A percentile compares a stretch with the other conserved stretches of the same genome.
Evolutionary conservation across 2,888 invertebrate genomes (phyloP).

Genomic region (Monochamus alternatus): DNA sequence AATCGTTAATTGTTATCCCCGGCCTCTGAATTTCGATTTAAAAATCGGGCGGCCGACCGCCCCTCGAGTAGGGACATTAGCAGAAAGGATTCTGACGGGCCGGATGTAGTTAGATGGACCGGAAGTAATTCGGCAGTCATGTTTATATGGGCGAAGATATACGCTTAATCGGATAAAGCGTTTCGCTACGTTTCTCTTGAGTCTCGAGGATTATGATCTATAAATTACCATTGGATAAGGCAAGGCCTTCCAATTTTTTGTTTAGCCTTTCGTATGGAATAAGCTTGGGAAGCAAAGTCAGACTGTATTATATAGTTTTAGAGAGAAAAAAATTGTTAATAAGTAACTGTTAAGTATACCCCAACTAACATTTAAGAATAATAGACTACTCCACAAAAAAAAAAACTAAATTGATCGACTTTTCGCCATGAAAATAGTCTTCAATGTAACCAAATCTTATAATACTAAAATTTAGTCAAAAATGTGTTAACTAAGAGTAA

Average conservation of each 20-base stretch:
- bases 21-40: constrained; percentile 54
- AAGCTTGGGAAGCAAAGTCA: neutral
- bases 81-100: constrained; percentile 50
- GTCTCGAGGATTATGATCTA: constrained; percentile 26
- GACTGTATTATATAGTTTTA: too few species aligned
- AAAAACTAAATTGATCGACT: too few species aligned
- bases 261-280: neutral
- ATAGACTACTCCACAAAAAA: too few species aligned
- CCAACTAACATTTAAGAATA: too few species aligned
- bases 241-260: neutral
- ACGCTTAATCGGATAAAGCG: constrained; percentile 52
- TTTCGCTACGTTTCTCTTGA: constrained; percentile 36
- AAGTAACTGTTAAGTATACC: too few species aligned
- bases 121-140: constrained; percentile 56
- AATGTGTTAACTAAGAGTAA: too few species aligned
- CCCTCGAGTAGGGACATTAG: constrained; percentile 47
- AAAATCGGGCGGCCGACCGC: constrained; percentile 37
- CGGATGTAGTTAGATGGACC: constrained; percentile 56
- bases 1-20: constrained; percentile 54
- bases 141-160: constrained; percentile 54
- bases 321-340: too few species aligned
- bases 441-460: too few species aligned
- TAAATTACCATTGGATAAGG: neutral
- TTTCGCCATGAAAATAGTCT: too few species aligned
- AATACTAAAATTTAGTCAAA: too few species aligned